A percentile compares a stretch with the other conserved stretches of the same genome.
phyloP scores from a whole-genome alignment of 2,888 invertebrate genomes.

The Gibbula magus region DNA sequence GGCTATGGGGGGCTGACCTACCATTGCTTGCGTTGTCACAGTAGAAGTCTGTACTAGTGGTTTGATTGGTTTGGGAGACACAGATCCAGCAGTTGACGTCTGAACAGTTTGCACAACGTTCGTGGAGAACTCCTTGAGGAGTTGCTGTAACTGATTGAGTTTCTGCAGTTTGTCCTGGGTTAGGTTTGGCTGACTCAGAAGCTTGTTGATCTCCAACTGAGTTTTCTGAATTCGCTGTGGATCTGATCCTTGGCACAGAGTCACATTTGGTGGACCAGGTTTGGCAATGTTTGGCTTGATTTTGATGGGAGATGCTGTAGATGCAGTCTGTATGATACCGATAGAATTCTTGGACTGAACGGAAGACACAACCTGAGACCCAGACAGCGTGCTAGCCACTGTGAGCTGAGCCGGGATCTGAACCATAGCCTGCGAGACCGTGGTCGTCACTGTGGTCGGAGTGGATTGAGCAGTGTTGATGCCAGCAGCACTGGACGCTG shows the following conservation, averaged over 20 bases:
- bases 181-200: conserved; percentile 79
- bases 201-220: conserved; percentile 83
- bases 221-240: conserved; percentile 76
- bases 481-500: conserved; percentile 8
- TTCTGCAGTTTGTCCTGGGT: conserved; percentile 72
- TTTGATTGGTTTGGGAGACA: neutral
- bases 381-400: conserved; percentile 31
- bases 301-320: conserved; percentile 5
- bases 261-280: conserved; percentile 37
- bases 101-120: neutral
- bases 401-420: conserved; percentile 31
- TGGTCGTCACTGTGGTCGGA: conserved; percentile 51
- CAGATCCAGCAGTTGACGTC: neutral
- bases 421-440: conserved; percentile 54
- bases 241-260: conserved; percentile 43
- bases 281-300: conserved; percentile 21
- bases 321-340: conserved; percentile 22
- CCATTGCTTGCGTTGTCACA: conserved; percentile 19
- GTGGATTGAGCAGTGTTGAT: conserved; percentile 34
- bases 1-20: conserved; percentile 40
- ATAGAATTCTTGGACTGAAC: conserved; percentile 26
- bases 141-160: conserved; percentile 35
- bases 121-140: neutral
- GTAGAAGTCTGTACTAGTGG: neutral
- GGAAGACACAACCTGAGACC: conserved; percentile 32